Evolutionary conservation across 2,113 vertebrate species (phyloP), one percentile per base, ranked within the genome.

Genomic region (Zingel zingel): DNA sequence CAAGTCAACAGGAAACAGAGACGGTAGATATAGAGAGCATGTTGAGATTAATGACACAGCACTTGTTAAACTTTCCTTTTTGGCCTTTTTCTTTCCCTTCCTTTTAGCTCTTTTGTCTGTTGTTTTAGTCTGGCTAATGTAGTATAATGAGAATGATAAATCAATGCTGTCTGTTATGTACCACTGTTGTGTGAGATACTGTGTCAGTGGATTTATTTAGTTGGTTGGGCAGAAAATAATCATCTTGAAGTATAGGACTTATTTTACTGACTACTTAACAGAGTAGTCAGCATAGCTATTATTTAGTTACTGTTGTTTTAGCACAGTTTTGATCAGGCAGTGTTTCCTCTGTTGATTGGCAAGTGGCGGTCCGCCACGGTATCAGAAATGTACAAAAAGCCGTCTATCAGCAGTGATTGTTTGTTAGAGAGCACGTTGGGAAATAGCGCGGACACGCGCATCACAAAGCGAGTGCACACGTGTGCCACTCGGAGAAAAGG

Each of bases 121-220:
- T 77, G 79, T 73, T 83, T 62, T 47, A 72, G 62, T 74, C 54
- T n/a, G 21, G 63, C 79, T 86, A 84, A 86, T 81, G 88, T 83
- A 30, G 57, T 61, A 77, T 88, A 85, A 90, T 82, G 89, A 85
- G 76, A 58, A 79, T 57, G 43, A 90, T 86, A 82, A 82, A 88
- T 89, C 87, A 82, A 1, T 23, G 23, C 51, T 73, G 75, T 74
- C 68, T 82, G 57, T 66, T 74, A 14, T 59, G 14, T 69, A 16
- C 64, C 58, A 25, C 50, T 71, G 62, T 30, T 75, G 33, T 67
- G 51, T 78, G 81, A 58, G 65, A 73, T 59, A 79, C 54, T 69
- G 73, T 47, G 75, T 69, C 23, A 53, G 27, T 47, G 18, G 36
- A 79, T 83, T 72, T 73, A 62, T 83, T 65, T n/a, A 51, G 33